Base-by-base conservation (phyloP, 2,797 vertebrate species). In the Dendrocincla tyrannina region DNA sequence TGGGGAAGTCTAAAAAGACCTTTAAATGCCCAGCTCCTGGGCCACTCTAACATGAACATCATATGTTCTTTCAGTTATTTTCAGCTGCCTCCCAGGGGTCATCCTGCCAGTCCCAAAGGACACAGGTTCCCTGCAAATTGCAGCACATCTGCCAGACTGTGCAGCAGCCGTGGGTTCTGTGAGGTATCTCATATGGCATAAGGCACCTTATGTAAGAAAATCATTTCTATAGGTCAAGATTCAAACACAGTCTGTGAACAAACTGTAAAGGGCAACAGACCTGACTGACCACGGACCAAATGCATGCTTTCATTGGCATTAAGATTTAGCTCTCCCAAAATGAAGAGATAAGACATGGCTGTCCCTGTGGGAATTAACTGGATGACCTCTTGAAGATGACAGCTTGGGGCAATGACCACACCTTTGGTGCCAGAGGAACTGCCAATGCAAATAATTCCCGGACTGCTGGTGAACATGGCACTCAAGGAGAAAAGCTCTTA, bases 401-500 rank as follows among this genome's bases (percentile, higher is more conserved):
- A 81, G 89, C 42, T 88, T 73, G 82, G 83, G 92, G 85, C 77
- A 93, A 39, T 78, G 78, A 74, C 94, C 90, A 91, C 72, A 85
- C 90, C 79, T 94, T 93, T 90, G 78, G 84, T 91, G 73, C 93
- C 56, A 83, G 53, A 88, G 67, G 59, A 94, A 12, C 52, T 96
- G 88, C 79, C 95, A 79, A 70, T 74, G 79, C 70, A 97, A 96
- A 96, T 85, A 94, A 91, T 95, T 89, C 94, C 58, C 0, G 0
- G 64, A 77, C 55, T 93, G 68, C 11, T 83, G 50, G 66, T 0
- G 19, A 95, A 88, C 50, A 46, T 70, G 93, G 93, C 91, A 96
- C 80, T 94, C 88, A 72, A 90, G 91, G 91, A 96, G 91, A 86
- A 97, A 96, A 97, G 93, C 97, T 95, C 96, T 97, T 96, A 97